Base-by-base conservation (phyloP, 2,797 vertebrate genomes). In the Pseudomugil gertrudae region DNA sequence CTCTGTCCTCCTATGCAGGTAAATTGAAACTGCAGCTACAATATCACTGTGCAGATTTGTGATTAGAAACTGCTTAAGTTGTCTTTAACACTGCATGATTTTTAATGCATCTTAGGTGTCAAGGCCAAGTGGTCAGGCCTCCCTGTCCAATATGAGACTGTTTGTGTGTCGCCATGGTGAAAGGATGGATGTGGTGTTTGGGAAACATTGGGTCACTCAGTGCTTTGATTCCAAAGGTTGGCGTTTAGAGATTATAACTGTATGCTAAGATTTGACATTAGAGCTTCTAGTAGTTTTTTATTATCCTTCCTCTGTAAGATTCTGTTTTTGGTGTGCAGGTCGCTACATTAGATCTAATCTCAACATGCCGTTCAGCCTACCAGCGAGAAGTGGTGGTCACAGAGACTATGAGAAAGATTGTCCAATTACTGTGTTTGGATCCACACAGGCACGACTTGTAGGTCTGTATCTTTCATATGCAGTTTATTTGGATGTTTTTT, bases 161-260 rank as follows among this genome's bases (percentile, higher is more conserved):
- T 99, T 98, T 48, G 98, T 99, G 53, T 99, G 97, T 89, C 96
- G 98, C 58, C 98, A 99, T 0, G 98, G 98, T 0, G 98, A 99
- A 81, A 95, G 98, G 90, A 98, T 99, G 97, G 98, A 99, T 0
- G 98, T 99, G 0, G 98, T 99, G 21, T 99, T 99, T 76, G 98
- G 98, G 59, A 99, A 99, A 90, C 96, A 99, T 86, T 99, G 98
- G 98, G 84, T 98, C 17, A 94, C 95, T 9, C 98, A 98, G 87
- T 99, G 98, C 86, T 99, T 99, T 38, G 98, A 99, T 91, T 91
- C 95, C 90, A 98, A 99, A 97, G 98, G 98, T 98, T 57, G 89
- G 76, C 50, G 9, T 48, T 3, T 54, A 40, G 13, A 47, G 24
- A 48, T 58, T 19, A 13, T 8, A 52, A 50, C 66, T 60, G 47